Percentiles rank a stretch among this genome's conserved stretches.
Evolutionary conservation across 2,113 vertebrate species (phyloP).

Genomic region (Dipodomys stephensi): DNA sequence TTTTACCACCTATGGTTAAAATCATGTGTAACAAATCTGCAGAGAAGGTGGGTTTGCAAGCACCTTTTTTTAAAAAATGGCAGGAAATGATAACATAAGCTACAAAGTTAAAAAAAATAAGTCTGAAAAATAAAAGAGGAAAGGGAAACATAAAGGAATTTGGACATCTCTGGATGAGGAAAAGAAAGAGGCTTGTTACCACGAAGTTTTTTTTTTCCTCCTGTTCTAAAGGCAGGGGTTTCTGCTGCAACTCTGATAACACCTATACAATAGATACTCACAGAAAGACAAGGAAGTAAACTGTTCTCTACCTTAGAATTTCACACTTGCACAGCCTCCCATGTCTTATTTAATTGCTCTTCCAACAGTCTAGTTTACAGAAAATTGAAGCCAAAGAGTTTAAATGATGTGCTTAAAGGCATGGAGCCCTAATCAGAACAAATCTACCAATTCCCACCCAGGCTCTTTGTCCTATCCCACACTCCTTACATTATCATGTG

Average conservation of each 20-base stretch:
- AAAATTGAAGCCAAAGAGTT: not conserved
- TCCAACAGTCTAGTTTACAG: conserved; percentile 1
- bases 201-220: not conserved
- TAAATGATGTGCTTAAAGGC: conserved; percentile 8
- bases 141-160: not conserved
- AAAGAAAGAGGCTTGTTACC: not conserved
- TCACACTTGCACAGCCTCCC: not conserved
- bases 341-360: not conserved
- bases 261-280: not conserved
- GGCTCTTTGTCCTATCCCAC: not conserved
- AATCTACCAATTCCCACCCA: not conserved
- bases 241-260: not conserved
- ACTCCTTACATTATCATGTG: not conserved
- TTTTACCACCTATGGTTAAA: too few species aligned
- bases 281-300: not conserved
- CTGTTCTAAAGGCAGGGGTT: not conserved
- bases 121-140: not conserved
- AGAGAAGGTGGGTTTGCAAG: too few species aligned
- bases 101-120: not conserved
- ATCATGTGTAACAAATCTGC: too few species aligned
- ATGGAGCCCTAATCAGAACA: conserved; percentile 5
- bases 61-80: not conserved
- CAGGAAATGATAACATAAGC: conserved; percentile 42
- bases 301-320: not conserved
- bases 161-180: not conserved